phyloP scores from a whole-genome alignment of 1,140 invertebrate genomes.

The Ceratosolen fusciceps region DNA sequence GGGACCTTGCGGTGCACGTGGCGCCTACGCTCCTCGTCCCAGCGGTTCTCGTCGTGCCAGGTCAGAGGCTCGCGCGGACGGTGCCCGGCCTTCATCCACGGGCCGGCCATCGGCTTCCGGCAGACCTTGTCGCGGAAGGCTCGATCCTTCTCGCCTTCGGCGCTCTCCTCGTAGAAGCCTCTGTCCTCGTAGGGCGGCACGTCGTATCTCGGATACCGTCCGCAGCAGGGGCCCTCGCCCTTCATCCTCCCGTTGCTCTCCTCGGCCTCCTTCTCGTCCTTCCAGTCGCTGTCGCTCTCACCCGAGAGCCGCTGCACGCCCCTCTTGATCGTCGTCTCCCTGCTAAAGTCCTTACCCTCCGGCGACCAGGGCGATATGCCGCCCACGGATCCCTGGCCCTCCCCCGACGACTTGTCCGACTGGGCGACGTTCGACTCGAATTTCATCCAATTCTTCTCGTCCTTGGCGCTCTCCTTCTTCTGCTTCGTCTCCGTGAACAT shows the following conservation, averaged over 20 bases:
- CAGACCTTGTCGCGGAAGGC: slow-evolving; percentile 60
- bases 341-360: slow-evolving; percentile 79
- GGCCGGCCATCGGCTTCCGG: slow-evolving; percentile 58
- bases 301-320: slow-evolving; percentile 61
- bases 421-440: slow-evolving; percentile 67
- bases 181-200: slow-evolving; percentile 56
- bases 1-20: slow-evolving; percentile 61
- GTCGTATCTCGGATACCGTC: slow-evolving; percentile 56
- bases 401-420: slow-evolving; percentile 64
- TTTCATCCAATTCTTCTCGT: slow-evolving; percentile 70
- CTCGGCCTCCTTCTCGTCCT: slow-evolving; percentile 68
- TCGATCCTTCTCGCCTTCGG: slow-evolving; percentile 57
- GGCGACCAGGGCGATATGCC: slow-evolving; percentile 82
- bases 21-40: slow-evolving; percentile 66
- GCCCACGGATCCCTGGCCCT: slow-evolving; percentile 69
- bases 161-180: slow-evolving; percentile 60
- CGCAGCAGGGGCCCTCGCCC: slow-evolving; percentile 55
- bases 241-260: slow-evolving; percentile 64
- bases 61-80: slow-evolving; percentile 60
- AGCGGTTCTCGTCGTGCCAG: slow-evolving; percentile 66
- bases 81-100: slow-evolving; percentile 59
- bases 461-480: slow-evolving; percentile 58
- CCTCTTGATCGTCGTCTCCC: slow-evolving; percentile 64
- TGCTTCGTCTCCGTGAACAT: slow-evolving; percentile 58
- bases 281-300: slow-evolving; percentile 71